Evolutionary conservation across 2,888 invertebrate species (phyloP), one percentile per base, ranked within the genome.

Genomic region (Lepidocyrtoides sp.): DNA sequence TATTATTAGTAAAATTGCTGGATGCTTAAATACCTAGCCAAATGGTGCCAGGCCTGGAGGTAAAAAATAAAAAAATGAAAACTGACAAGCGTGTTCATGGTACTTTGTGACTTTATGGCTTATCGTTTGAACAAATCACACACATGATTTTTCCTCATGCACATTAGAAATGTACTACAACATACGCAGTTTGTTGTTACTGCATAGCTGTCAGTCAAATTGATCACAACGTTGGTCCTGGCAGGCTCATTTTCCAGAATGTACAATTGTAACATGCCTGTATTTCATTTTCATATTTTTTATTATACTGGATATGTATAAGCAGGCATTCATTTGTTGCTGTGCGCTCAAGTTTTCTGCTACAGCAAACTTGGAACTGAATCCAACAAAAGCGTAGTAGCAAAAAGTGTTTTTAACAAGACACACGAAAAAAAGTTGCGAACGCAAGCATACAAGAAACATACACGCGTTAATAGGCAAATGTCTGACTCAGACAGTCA

Each of bases 61-160:
- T 66, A n/a, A n/a, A 66, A 32, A 32, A 60, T 32, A 26, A 5
- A 12, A 48, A 66, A 66, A 51, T 84, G 54, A 69, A 81, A 60
- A 72, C 32, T 72, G 72, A 72, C 84, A 83, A 29, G 48, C 44
- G 32, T 79, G 79, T 79, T 79, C 57, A 10, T n/a, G 14, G 36
- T 82, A 82, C 41, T 60, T 41, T 7, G 81, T 60, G 81, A 82
- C 41, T 60, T 41, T 7, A 63, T 60, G 81, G 26, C 63, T 69
- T 69, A 84, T 84, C 84, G 23, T 75, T 48, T 72, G 12, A 72
- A 75, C 75, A 85, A 75, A 85, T 85, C 85, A 29, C 10, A 26
- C 32, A n/a, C 0, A 66, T 44, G 7, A 5, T 51, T 69, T 60
- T 60, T 51, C n/a, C 26, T 5, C 20, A 63, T 17, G 29, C 32